Percentiles rank a stretch among this genome's conserved stretches.
Evolutionary conservation across 2,888 invertebrate genomes (phyloP).

Genomic region (Smittia sp.): DNA sequence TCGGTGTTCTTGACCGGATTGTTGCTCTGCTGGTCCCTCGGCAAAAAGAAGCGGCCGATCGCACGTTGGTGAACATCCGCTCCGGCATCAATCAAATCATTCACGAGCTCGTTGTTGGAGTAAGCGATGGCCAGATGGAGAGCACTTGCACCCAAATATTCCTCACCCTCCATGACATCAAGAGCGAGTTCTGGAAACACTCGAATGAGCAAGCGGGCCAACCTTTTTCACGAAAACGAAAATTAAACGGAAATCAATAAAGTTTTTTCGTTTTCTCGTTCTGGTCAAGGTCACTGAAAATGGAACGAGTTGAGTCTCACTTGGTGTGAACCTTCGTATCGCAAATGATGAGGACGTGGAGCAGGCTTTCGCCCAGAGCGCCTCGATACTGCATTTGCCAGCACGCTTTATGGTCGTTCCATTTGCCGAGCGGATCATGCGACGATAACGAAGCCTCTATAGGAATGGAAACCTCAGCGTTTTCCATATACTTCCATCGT

Average conservation of each 20-base stretch:
- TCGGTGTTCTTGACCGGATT: constrained; percentile 79
- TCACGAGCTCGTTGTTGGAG: constrained; percentile 91
- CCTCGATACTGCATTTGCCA: constrained; percentile 98
- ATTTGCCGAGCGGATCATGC: constrained; percentile 83
- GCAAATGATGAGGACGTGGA: constrained; percentile 93
- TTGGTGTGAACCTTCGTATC: constrained; percentile 73
- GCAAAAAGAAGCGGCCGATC: constrained; percentile 88
- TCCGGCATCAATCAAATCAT: constrained; percentile 87
- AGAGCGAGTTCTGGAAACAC: constrained; percentile 87
- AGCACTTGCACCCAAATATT: constrained; percentile 92
- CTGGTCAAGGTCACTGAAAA: neutral
- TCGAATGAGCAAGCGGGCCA: constrained; percentile 85
- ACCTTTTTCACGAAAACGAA: constrained; percentile 44
- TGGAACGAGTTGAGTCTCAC: constrained; percentile 30
- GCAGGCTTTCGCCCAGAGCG: constrained; percentile 87
- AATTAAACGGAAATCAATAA: constrained; percentile 15
- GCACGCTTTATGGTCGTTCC: constrained; percentile 89
- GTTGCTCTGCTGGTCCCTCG: constrained; percentile 85
- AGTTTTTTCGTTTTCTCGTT: constrained; percentile 41
- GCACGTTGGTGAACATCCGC: constrained; percentile 91
- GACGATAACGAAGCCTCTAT: constrained; percentile 81
- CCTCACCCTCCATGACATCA: constrained; percentile 96
- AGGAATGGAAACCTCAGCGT: constrained; percentile 78
- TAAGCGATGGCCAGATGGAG: constrained; percentile 96
- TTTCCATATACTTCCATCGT: constrained; percentile 85